Evolutionary conservation across 2,888 invertebrate species (phyloP), one percentile per base, ranked within the genome.

Genomic region (Allygus modestus): DNA sequence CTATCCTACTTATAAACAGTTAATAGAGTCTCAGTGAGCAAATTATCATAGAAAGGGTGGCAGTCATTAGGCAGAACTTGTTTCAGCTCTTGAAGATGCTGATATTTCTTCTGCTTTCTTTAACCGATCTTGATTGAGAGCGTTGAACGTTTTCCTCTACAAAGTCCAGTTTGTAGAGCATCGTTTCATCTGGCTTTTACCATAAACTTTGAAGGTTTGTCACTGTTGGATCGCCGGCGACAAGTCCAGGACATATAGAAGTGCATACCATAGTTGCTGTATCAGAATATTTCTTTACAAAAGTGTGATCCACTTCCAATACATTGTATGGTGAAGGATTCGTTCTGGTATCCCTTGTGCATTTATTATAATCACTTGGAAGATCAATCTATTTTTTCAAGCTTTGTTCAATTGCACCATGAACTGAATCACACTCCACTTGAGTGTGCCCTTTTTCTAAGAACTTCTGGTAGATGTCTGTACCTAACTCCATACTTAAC

Each of bases 361-460:
- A 65, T 28, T 54, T 84, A 15, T 65, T 26, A 84, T 87, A 88
- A 23, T 88, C 87, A 26, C 58, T 61, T 31, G 88, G 89, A 4
- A 87, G 61, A 73, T 85, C 83, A 15, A 88, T 79, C 28, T 87
- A n/a, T n/a, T 89, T 87, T 87, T 89, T 89, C 17, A 89, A 37
- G 54, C 88, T 89, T 69, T 87, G 86, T 87, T 90, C 90, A 41
- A 89, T 87, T 33, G 81, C 51, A 37, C 86, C 85, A 81, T 89
- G 88, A 37, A 89, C 88, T 0, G 86, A 86, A 83, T 89, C 89
- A 61, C 87, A 86, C 83, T 89, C 88, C 87, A 88, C 89, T 86
- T 89, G 88, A 12, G 89, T 89, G 84, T 89, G 89, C 0, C 89
- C 89, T 61, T 86, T 86, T 28, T 87, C 87, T 4, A 89, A 82